Base-by-base conservation (phyloP, 2,888 invertebrate genomes). In the Diarsia mendica region DNA sequence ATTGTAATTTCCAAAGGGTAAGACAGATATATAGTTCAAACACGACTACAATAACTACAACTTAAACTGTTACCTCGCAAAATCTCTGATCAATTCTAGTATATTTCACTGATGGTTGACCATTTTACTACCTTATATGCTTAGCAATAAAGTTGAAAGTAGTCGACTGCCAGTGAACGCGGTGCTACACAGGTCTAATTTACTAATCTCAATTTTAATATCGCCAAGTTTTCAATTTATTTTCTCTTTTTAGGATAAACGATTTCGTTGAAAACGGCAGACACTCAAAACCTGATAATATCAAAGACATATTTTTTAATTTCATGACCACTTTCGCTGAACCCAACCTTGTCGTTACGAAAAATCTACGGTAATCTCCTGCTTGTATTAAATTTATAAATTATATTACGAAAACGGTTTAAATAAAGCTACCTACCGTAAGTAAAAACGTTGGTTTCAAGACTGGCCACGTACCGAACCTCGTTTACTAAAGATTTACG, bases 401-500 rank as follows among this genome's bases (percentile, higher is more conserved):
- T 79, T 76, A 70, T 73, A 65, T 72, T 79, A 69, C 60, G 61
- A 67, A 72, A 67, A 83, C 70, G 60, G 44, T 72, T 20, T 66
- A 55, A 55, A 77, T 75, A 80, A 73, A 79, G 51, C 64, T 69
- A 68, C 11, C 33, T 67, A 9, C 39, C 39, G 64, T 66, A 49
- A 80, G 72, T 74, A 79, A 69, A 79, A 68, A 63, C 63, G 67
- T 67, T 81, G 67, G 75, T 75, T 85, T 88, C 87, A 87, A 84
- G 85, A 85, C 85, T 66, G 84, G 84, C 83, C 88, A 89, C 91
- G 88, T 89, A 90, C 88, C 73, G 81, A 83, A 82, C 75, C 86
- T 89, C 91, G 88, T 90, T 91, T 88, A 89, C 87, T 84, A 81
- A 83, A 87, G 87, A 87, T 87, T 87, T 87, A 87, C 87, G 87